Conservation (phyloP, 1,140 invertebrate genomes). For the Dendroctonus ponderosae region DNA sequence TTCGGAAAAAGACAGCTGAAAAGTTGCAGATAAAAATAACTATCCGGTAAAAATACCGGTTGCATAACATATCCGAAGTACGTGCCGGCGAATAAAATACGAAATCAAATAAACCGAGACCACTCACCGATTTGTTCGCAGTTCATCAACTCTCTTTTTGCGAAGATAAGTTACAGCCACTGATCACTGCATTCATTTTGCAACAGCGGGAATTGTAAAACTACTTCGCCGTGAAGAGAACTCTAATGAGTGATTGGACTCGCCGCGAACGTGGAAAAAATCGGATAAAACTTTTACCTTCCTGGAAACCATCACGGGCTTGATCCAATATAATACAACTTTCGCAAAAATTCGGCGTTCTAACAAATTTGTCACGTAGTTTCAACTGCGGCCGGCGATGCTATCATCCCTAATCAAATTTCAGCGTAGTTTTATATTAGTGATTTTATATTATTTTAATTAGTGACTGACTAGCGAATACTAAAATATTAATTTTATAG, state of each 20-base stretch:
- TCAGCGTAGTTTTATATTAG: too few relatives aligned
- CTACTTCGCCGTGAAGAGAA: conserved; percentile 28
- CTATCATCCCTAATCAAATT: too few relatives aligned
- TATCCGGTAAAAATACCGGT: not conserved
- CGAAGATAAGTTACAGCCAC: conserved; percentile 24
- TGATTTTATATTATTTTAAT: too few relatives aligned
- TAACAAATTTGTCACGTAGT: too few relatives aligned
- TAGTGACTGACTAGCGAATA: too few relatives aligned
- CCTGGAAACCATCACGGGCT: conserved; percentile 14
- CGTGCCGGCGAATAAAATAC: conserved; percentile 20
- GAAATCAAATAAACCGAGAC: conserved; percentile 26
- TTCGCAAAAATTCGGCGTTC: not conserved
- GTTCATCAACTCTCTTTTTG: conserved; percentile 29
- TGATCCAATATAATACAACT: conserved; percentile 10
- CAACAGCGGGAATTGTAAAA: conserved; percentile 22
- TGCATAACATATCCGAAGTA: not conserved
- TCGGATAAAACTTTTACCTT: conserved; percentile 21
- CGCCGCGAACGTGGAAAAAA: conserved; percentile 19
- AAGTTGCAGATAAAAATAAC: not conserved
- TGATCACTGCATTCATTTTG: conserved; percentile 32
- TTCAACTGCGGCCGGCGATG: too few relatives aligned
- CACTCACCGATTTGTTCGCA: conserved; percentile 22
- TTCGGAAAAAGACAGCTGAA: not conserved
- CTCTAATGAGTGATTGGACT: conserved; percentile 31
- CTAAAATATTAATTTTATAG: too few relatives aligned